Conservation (phyloP, 2,888 invertebrate species). For the Polietes domitor region DNA sequence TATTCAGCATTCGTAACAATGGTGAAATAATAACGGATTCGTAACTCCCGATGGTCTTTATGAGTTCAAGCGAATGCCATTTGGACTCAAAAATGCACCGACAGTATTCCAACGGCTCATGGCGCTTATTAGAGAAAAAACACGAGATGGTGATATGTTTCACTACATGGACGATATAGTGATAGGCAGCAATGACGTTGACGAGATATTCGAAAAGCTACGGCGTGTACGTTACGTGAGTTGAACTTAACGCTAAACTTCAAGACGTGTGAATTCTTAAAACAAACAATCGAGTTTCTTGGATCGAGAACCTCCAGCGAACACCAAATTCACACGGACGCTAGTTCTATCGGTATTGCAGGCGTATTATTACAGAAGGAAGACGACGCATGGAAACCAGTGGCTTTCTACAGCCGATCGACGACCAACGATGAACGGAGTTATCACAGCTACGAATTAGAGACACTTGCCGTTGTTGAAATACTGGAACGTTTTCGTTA, state of each 20-base stretch:
- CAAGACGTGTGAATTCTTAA: constrained; percentile 63
- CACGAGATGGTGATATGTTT: constrained; percentile 36
- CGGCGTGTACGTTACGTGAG: neutral
- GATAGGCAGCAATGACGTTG: constrained; percentile 35
- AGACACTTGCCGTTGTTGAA: constrained; percentile 62
- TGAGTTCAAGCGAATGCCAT: constrained; percentile 52
- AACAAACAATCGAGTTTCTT: constrained; percentile 50
- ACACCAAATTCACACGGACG: too few species aligned
- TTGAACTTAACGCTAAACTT: neutral
- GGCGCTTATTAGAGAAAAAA: constrained; percentile 42
- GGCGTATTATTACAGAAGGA: too few species aligned
- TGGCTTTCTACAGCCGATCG: too few species aligned
- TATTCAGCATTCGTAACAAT: neutral
- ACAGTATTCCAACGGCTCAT: constrained; percentile 52
- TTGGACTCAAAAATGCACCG: too few species aligned
- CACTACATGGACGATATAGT: constrained; percentile 65
- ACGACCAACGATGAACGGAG: constrained; percentile 50
- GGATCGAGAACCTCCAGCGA: constrained; percentile 50
- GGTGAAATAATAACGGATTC: constrained; percentile 17
- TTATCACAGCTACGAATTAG: constrained; percentile 74
- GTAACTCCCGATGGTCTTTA: constrained; percentile 44
- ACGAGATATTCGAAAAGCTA: constrained; percentile 50
- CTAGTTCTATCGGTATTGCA: too few species aligned
- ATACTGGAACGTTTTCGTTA: constrained; percentile 52
- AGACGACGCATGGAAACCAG: too few species aligned